Evolutionary conservation across 1,140 invertebrate genomes (phyloP).

Genomic region (Dendrolimus kikuchii): DNA sequence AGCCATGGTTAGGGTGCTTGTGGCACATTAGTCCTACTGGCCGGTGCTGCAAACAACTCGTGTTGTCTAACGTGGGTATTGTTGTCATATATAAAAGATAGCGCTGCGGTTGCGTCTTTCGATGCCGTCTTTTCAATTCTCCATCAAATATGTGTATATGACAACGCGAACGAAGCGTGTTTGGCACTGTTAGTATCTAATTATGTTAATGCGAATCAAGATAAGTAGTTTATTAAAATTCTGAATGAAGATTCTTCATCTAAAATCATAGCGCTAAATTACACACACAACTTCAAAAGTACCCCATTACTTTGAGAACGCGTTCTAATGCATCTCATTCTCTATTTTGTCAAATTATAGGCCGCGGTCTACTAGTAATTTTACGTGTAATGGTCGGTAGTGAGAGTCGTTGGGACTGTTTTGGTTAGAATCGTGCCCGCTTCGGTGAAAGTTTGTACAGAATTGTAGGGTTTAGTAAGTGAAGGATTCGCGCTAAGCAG

Average conservation of each 20-base stretch:
- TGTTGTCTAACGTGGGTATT: too few species aligned
- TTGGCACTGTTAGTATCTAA: background rate
- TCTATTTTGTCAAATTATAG: slow-evolving; percentile 69
- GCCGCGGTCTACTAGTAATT: slow-evolving; percentile 40
- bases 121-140: too few species aligned
- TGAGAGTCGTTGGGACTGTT: slow-evolving; percentile 34
- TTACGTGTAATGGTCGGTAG: slow-evolving; percentile 37
- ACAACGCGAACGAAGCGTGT: too few species aligned
- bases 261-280: slow-evolving; percentile 51
- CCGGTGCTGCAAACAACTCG: too few species aligned
- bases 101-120: too few species aligned
- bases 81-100: too few species aligned
- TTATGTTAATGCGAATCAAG: slow-evolving; percentile 20
- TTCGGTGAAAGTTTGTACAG: background rate
- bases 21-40: too few species aligned
- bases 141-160: too few species aligned
- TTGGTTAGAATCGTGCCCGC: background rate
- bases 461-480: too few species aligned
- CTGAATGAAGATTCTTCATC: slow-evolving; percentile 27
- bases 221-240: slow-evolving; percentile 17
- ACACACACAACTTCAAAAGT: slow-evolving; percentile 41
- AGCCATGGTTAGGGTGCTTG: too few species aligned
- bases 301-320: slow-evolving; percentile 55
- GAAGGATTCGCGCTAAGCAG: too few species aligned
- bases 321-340: slow-evolving; percentile 67